Conservation (phyloP, 1,140 invertebrate genomes). For the Onthophagus taurus region DNA sequence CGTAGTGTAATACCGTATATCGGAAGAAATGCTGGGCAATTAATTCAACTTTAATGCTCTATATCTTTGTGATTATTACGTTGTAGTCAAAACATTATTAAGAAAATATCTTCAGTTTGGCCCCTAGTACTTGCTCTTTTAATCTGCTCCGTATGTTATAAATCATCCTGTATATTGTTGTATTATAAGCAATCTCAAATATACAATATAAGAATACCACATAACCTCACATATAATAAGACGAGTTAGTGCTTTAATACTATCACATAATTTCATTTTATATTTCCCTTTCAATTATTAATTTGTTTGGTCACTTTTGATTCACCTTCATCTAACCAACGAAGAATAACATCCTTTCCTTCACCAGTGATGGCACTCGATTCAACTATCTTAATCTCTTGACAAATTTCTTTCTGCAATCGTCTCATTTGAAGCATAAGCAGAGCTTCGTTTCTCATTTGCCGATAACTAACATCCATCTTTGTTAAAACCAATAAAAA, state of each 20-base stretch:
- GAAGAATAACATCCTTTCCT: constrained; percentile 54
- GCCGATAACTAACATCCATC: constrained; percentile 72
- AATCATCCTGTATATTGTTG: no score
- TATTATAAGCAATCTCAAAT: not conserved
- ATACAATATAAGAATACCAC: not conserved
- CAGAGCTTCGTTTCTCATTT: constrained; percentile 72
- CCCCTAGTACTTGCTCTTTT: no score
- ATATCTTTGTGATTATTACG: no score
- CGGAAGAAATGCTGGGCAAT: no score
- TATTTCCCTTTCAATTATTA: not conserved
- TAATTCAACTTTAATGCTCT: no score
- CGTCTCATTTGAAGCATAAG: constrained; percentile 62
- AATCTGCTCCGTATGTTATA: no score
- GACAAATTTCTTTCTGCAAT: constrained; percentile 52
- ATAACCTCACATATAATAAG: no score
- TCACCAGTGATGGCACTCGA: constrained; percentile 59
- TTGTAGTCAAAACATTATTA: no score
- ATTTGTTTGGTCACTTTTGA: constrained; percentile 5
- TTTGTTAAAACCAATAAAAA: constrained; percentile 66
- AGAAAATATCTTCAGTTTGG: no score
- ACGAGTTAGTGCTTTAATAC: no score
- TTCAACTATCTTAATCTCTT: constrained; percentile 58
- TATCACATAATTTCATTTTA: not conserved
- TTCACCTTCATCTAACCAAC: constrained; percentile 43
- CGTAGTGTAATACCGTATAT: no score